phyloP scores from a whole-genome alignment of 2,113 vertebrate genomes.

The Poicephalus meyeri region DNA sequence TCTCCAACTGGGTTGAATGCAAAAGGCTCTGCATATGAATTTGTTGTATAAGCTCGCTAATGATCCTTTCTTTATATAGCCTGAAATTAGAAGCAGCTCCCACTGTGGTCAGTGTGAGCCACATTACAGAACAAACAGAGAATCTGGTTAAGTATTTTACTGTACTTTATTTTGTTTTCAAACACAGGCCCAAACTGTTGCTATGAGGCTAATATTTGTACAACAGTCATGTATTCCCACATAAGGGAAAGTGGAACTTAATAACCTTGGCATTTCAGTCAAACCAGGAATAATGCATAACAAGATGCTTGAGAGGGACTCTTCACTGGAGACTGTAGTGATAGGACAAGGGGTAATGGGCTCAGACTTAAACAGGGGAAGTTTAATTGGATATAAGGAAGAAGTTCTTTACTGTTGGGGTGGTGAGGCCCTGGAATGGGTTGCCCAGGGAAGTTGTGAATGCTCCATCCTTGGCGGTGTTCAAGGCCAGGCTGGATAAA shows the following conservation, averaged over 20 bases:
- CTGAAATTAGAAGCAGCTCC: conserved; percentile 9
- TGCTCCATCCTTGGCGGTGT: too few species aligned
- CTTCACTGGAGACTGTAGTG: not conserved
- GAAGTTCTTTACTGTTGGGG: too few species aligned
- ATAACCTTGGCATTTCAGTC: not conserved
- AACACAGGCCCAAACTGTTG: not conserved
- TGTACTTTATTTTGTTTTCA: not conserved
- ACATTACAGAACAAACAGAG: not conserved
- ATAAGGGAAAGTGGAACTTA: not conserved
- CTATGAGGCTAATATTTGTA: conserved; percentile 12
- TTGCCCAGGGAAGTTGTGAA: too few species aligned
- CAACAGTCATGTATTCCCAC: not conserved
- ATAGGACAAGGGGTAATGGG: not conserved
- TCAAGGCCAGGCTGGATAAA: too few species aligned
- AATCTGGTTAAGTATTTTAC: not conserved
- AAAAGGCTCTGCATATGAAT: not conserved
- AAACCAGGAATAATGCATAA: not conserved
- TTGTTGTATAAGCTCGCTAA: not conserved
- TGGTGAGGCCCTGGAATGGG: too few species aligned
- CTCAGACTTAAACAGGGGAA: not conserved
- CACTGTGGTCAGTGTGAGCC: conserved; percentile 15
- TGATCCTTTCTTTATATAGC: not conserved
- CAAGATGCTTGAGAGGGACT: not conserved
- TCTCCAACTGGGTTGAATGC: not conserved
- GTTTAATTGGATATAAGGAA: not conserved